Conservation (phyloP, 2,888 invertebrate genomes). For the Pandemis heparana region DNA sequence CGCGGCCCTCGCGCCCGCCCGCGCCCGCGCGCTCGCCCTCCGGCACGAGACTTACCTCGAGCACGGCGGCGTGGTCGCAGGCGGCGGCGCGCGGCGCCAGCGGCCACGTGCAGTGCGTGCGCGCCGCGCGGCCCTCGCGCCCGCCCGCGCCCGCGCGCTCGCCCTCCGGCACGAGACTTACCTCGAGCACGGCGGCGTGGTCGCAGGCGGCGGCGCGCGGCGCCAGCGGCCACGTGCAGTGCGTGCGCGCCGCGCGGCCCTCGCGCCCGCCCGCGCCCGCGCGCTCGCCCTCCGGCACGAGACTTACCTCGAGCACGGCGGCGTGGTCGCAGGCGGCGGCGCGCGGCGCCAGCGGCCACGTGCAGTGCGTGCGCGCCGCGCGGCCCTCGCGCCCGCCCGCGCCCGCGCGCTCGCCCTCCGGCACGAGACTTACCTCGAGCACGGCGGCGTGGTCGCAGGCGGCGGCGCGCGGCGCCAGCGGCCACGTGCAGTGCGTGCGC, state of each 20-base stretch:
- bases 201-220: slow-evolving; percentile 56
- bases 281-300: slow-evolving; percentile 38
- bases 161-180: too few relatives aligned
- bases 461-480: slow-evolving; percentile 55
- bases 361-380: slow-evolving; percentile 79
- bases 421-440: not conserved
- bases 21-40: too few relatives aligned
- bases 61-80: slow-evolving; percentile 61
- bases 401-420: slow-evolving; percentile 20
- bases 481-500: slow-evolving; percentile 82
- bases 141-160: slow-evolving; percentile 59
- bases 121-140: slow-evolving; percentile 82
- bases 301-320: not conserved
- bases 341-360: slow-evolving; percentile 71
- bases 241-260: slow-evolving; percentile 78
- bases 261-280: slow-evolving; percentile 70
- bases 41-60: slow-evolving; percentile 49
- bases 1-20: slow-evolving; percentile 52
- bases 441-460: not conserved
- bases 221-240: slow-evolving; percentile 45
- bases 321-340: slow-evolving; percentile 22
- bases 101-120: slow-evolving; percentile 51
- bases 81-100: slow-evolving; percentile 49
- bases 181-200: slow-evolving; percentile 60
- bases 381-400: slow-evolving; percentile 50